phyloP scores from a whole-genome alignment of 2,888 invertebrate species.

The Ferdinandea cuprea region DNA sequence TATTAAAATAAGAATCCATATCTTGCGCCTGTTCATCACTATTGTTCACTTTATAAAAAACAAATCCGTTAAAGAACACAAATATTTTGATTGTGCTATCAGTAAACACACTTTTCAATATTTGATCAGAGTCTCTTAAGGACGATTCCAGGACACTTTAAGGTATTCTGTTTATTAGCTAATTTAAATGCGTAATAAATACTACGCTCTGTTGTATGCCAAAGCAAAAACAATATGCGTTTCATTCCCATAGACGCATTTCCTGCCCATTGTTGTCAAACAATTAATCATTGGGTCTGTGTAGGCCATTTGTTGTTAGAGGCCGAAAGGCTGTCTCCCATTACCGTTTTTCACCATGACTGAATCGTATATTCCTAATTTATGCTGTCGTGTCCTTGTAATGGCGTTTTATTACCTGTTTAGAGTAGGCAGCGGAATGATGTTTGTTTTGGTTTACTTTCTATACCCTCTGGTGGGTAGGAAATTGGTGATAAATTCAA shows the following conservation, averaged over 20 bases:
- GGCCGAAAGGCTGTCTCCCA: not conserved
- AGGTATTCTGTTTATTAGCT: slow-evolving; percentile 16
- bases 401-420: not conserved
- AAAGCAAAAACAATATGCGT: slow-evolving; percentile 12
- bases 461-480: not conserved
- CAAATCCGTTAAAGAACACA: no score
- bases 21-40: no score
- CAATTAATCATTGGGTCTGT: slow-evolving; percentile 35
- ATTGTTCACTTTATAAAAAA: no score
- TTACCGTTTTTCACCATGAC: not conserved
- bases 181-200: slow-evolving; percentile 4
- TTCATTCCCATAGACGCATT: slow-evolving; percentile 5
- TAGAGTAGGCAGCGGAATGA: not conserved
- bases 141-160: not conserved
- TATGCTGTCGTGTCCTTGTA: slow-evolving; percentile 17
- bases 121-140: not conserved
- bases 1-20: no score
- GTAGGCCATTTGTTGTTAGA: slow-evolving; percentile 21
- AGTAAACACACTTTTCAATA: not conserved
- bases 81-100: no score
- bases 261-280: slow-evolving; percentile 13
- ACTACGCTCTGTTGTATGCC: not conserved
- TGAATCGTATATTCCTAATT: not conserved
- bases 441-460: slow-evolving; percentile 22
- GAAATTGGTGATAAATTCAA: slow-evolving; percentile 3